phyloP scores from a whole-genome alignment of 2,888 invertebrate genomes.

The Glaucopsyche alexis region DNA sequence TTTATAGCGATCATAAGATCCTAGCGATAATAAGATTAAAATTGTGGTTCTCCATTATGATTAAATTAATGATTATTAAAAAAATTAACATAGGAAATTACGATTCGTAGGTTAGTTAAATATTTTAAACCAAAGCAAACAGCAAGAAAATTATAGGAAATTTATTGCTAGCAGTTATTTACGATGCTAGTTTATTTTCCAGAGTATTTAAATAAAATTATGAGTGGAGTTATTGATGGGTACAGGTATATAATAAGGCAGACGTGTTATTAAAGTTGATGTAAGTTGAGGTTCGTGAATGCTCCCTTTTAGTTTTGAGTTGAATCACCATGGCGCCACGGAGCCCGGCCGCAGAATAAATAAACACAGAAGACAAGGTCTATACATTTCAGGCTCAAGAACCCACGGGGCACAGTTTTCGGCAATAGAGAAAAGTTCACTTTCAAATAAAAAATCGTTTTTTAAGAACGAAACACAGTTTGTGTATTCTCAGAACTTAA shows the following conservation, averaged over 20 bases:
- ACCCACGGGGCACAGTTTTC: not conserved
- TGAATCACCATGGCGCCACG: slow-evolving; percentile 40
- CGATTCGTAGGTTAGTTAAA: not conserved
- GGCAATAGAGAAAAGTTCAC: no score
- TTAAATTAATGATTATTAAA: not conserved
- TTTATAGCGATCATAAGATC: not conserved
- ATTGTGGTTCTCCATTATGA: not conserved
- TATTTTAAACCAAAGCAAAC: not conserved
- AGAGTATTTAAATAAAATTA: slow-evolving; percentile 26
- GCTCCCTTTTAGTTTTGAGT: slow-evolving; percentile 25
- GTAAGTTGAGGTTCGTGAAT: slow-evolving; percentile 21
- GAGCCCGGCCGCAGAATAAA: slow-evolving; percentile 33
- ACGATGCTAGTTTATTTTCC: slow-evolving; percentile 4
- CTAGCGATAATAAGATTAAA: not conserved
- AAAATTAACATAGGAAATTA: not conserved
- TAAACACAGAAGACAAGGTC: not conserved
- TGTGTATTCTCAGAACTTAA: no score
- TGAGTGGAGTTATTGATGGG: slow-evolving; percentile 18
- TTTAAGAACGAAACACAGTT: no score
- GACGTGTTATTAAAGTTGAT: slow-evolving; percentile 25
- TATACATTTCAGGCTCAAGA: not conserved
- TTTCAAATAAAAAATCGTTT: no score
- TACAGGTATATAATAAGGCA: slow-evolving; percentile 11
- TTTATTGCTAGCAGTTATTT: not conserved
- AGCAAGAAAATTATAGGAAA: not conserved